Percentiles rank a stretch among this genome's conserved stretches.
These are phyloP conservation scores for Mobula hypostoma DNA, from an alignment of 2,113 vertebrate genomes.

Conservation along the genomic window DNA sequence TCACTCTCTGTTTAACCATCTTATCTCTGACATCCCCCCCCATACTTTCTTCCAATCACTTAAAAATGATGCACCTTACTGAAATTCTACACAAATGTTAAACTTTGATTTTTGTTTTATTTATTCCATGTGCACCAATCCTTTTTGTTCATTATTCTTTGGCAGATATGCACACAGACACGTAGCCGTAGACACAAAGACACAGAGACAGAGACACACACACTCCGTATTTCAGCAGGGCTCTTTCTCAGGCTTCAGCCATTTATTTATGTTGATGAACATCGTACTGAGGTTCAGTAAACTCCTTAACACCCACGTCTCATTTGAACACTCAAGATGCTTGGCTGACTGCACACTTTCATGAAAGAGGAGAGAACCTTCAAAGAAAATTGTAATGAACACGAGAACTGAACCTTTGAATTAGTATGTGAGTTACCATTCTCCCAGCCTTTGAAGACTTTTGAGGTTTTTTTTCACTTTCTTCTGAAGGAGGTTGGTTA, in stretches of 20 bases:
- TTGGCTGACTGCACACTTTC: background rate
- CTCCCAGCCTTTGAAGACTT: constrained; percentile 21
- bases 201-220: too few species aligned
- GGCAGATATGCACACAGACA: too few species aligned
- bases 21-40: too few species aligned
- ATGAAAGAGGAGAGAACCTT: background rate
- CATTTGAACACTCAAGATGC: background rate
- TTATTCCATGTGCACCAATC: too few species aligned
- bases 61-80: too few species aligned
- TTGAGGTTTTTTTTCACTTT: constrained; percentile 11
- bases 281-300: background rate
- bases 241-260: background rate
- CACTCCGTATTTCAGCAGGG: background rate
- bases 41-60: too few species aligned
- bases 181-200: too few species aligned
- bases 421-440: background rate
- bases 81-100: too few species aligned
- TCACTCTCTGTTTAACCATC: too few species aligned
- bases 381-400: constrained; percentile 26
- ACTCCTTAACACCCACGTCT: background rate
- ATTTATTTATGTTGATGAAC: background rate
- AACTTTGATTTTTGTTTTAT: too few species aligned
- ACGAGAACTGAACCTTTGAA: constrained; percentile 8
- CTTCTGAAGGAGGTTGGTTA: constrained; percentile 13
- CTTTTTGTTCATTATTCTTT: too few species aligned